phyloP scores from a whole-genome alignment of 2,888 invertebrate species.

The Machimus rusticus region DNA sequence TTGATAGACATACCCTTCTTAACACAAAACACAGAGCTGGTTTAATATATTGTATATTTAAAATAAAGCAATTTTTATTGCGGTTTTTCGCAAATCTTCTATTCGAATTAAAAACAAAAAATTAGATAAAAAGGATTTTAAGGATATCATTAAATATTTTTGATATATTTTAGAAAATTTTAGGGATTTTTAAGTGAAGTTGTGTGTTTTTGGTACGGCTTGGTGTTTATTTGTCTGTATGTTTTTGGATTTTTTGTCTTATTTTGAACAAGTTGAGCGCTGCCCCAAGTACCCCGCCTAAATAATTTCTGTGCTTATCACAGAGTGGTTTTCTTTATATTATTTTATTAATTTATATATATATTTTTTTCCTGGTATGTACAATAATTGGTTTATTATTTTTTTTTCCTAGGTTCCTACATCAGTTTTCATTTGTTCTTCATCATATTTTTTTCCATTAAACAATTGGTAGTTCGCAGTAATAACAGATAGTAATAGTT shows the following conservation, averaged over 20 bases:
- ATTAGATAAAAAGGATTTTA: neutral
- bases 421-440: neutral
- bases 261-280: neutral
- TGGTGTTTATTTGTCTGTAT: neutral
- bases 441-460: neutral
- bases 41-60: neutral
- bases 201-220: neutral
- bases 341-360: neutral
- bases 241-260: neutral
- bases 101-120: too few relatives aligned
- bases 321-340: neutral
- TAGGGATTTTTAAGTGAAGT: neutral
- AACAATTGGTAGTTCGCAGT: neutral
- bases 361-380: neutral
- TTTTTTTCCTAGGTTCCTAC: neutral
- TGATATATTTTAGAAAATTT: neutral
- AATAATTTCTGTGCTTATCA: neutral
- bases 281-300: neutral
- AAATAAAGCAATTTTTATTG: too few relatives aligned
- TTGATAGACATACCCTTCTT: neutral
- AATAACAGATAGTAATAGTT: neutral
- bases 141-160: neutral
- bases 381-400: neutral
- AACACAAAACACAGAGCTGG: neutral
- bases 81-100: too few relatives aligned